Conservation (phyloP, 2,797 vertebrate genomes). For the Sorex maritimensis region DNA sequence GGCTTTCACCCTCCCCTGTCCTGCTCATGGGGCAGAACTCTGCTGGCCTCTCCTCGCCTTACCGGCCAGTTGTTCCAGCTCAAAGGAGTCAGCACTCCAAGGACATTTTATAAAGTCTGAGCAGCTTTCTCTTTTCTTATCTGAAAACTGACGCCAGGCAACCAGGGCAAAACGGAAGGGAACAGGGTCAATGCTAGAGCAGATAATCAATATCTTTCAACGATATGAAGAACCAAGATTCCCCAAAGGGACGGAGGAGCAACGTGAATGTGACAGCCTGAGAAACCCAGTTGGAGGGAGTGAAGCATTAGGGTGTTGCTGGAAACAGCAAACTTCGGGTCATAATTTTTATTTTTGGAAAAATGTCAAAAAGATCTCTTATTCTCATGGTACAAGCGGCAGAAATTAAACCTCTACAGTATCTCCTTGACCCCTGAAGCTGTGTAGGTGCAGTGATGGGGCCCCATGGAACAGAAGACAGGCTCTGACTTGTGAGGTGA, state of each 20-base stretch:
- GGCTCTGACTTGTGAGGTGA: constrained; percentile 23
- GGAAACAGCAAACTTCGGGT: constrained; percentile 32
- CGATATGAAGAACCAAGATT: constrained; percentile 57
- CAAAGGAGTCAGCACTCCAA: constrained; percentile 64
- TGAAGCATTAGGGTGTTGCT: background rate
- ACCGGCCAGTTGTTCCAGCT: constrained; percentile 14
- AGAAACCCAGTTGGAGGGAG: background rate
- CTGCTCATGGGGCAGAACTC: background rate
- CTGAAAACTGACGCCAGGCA: constrained; percentile 73
- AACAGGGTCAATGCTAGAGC: background rate
- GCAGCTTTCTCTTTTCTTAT: constrained; percentile 58
- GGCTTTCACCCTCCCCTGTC: background rate
- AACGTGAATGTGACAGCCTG: constrained; percentile 10
- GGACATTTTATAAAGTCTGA: constrained; percentile 67
- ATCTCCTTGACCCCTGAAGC: background rate
- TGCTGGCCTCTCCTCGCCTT: background rate
- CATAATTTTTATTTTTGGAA: background rate
- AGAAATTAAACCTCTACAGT: background rate
- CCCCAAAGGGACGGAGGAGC: constrained; percentile 10
- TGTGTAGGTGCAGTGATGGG: background rate
- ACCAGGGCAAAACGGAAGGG: constrained; percentile 40
- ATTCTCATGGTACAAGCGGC: background rate
- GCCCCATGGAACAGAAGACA: background rate
- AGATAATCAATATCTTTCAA: constrained; percentile 78
- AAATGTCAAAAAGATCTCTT: constrained; percentile 18